phyloP scores from a whole-genome alignment of 2,888 invertebrate genomes.

The Hololepta plana region DNA sequence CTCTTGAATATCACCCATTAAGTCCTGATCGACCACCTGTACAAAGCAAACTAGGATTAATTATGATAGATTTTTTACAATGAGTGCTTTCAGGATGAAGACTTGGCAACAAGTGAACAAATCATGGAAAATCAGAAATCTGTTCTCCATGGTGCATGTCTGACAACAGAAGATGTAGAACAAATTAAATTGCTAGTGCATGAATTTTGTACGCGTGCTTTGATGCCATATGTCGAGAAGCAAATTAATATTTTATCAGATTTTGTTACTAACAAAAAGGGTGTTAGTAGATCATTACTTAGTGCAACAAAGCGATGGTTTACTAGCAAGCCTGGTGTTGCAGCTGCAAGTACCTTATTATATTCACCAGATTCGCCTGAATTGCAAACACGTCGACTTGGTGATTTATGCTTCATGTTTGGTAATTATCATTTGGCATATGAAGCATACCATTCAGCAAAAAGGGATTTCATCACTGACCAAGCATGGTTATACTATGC shows the following conservation, averaged over 20 bases:
- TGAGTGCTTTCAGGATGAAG: too few relatives aligned
- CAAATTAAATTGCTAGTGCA: conserved; percentile 67
- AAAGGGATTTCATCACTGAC: conserved; percentile 91
- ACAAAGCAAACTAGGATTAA: too few relatives aligned
- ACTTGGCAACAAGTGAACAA: too few relatives aligned
- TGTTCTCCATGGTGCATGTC: conserved; percentile 47
- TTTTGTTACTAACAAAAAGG: conserved; percentile 69
- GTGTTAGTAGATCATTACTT: conserved; percentile 79
- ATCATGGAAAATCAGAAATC: too few relatives aligned
- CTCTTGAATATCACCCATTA: conserved; percentile 45
- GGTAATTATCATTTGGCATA: conserved; percentile 85
- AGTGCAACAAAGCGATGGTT: conserved; percentile 95
- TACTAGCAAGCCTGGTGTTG: conserved; percentile 26
- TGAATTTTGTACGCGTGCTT: conserved; percentile 70
- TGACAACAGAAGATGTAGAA: conserved; percentile 71
- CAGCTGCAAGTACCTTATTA: neutral
- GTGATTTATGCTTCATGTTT: conserved; percentile 92
- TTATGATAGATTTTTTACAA: too few relatives aligned
- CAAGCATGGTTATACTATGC: conserved; percentile 96
- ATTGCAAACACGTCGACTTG: conserved; percentile 79
- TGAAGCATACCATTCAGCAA: conserved; percentile 89
- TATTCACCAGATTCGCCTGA: conserved; percentile 76
- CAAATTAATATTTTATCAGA: conserved; percentile 68
- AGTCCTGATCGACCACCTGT: too few relatives aligned
- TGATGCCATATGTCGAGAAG: conserved; percentile 84